phyloP scores from a whole-genome alignment of 2,797 vertebrate genomes.

The Buphagus erythrorhynchus region DNA sequence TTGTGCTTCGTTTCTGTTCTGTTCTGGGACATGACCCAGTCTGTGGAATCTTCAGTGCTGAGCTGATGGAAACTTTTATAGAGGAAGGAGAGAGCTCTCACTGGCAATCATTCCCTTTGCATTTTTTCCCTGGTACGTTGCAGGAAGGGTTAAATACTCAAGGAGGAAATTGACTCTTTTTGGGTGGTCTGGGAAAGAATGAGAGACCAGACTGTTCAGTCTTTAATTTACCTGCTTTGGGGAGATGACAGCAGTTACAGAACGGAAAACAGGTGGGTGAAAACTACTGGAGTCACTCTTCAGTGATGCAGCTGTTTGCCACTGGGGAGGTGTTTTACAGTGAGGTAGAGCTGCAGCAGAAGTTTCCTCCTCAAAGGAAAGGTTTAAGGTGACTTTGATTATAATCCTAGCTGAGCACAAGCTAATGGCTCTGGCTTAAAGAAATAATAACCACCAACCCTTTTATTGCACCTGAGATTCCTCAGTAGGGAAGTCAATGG shows the following conservation, averaged over 20 bases:
- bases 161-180: not conserved
- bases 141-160: conserved; percentile 40
- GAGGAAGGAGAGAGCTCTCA: not conserved
- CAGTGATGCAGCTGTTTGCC: not conserved
- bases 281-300: not conserved
- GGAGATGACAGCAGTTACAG: conserved; percentile 7
- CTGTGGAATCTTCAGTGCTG: not conserved
- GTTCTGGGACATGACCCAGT: not conserved
- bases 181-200: conserved; percentile 58
- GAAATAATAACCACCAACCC: not conserved
- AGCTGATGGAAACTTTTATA: not conserved
- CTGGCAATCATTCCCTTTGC: not conserved
- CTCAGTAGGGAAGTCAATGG: not conserved
- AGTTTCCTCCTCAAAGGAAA: not conserved
- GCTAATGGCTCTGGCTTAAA: not conserved
- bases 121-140: not conserved
- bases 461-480: not conserved
- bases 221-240: conserved; percentile 54
- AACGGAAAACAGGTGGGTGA: conserved; percentile 19
- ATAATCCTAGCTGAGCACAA: not conserved
- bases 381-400: not conserved
- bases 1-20: not conserved
- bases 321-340: not conserved
- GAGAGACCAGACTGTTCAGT: not conserved
- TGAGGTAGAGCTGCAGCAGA: not conserved